Evolutionary conservation across 2,113 vertebrate species (phyloP).

Genomic region (Tragelaphus strepsiceros): DNA sequence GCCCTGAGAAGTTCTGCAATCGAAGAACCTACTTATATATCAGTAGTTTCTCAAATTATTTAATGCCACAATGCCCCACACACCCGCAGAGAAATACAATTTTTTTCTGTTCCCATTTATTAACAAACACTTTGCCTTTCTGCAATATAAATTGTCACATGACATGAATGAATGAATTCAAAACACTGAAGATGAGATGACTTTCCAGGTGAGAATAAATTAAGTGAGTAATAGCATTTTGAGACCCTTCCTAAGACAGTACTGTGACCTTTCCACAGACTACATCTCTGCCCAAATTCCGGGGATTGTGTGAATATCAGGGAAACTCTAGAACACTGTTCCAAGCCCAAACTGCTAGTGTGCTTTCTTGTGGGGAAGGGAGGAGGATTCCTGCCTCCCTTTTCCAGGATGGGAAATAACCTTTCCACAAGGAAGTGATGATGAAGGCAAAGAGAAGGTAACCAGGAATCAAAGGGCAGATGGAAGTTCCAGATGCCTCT

Average conservation of each 20-base stretch:
- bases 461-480: constrained; percentile 37
- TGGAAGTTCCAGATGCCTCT: constrained; percentile 51
- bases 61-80: neutral
- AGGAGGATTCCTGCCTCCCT: neutral
- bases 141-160: neutral
- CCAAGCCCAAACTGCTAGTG: neutral
- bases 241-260: neutral
- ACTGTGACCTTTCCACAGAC: neutral
- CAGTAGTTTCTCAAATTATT: neutral
- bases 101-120: neutral
- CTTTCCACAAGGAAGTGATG: constrained; percentile 6
- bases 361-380: neutral
- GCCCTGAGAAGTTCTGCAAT: neutral
- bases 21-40: neutral
- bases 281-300: neutral
- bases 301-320: neutral
- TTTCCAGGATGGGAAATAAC: constrained; percentile 33
- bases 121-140: neutral
- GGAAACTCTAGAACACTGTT: neutral
- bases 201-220: neutral
- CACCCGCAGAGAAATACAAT: accelerated
- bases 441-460: neutral
- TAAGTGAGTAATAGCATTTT: neutral
- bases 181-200: neutral
- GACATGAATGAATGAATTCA: neutral